Evolutionary conservation across 2,888 invertebrate species (phyloP).

Genomic region (Salpingus planirostris): DNA sequence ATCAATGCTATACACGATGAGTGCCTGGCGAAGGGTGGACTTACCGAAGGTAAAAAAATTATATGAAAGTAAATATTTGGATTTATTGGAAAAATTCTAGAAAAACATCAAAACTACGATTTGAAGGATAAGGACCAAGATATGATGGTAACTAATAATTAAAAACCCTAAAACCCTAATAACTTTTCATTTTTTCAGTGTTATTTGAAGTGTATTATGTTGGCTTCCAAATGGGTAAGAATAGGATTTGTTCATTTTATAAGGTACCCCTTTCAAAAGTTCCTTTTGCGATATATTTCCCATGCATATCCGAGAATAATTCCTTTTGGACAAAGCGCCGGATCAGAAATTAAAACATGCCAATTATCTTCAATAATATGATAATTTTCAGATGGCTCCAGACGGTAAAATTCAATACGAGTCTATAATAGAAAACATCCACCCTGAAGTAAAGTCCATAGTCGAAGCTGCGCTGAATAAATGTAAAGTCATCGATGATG

Average conservation of each 20-base stretch:
- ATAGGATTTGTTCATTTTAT: slow-evolving; percentile 1
- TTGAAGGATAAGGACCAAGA: slow-evolving; percentile 22
- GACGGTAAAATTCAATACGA: slow-evolving; percentile 29
- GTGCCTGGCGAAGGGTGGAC: slow-evolving; percentile 20
- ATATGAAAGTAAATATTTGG: neutral
- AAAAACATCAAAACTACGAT: slow-evolving; percentile 23
- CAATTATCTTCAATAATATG: slow-evolving; percentile 3
- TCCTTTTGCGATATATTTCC: too few species aligned
- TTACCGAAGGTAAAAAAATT: slow-evolving; percentile 18
- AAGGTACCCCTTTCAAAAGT: too few species aligned
- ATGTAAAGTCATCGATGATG: slow-evolving; percentile 26
- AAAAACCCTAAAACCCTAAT: too few species aligned
- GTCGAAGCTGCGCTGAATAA: slow-evolving; percentile 24
- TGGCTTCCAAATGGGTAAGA: slow-evolving; percentile 32
- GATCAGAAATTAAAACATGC: slow-evolving; percentile 1
- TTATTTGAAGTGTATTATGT: slow-evolving; percentile 33
- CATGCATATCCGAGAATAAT: too few species aligned
- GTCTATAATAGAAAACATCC: slow-evolving; percentile 24
- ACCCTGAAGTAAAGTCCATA: slow-evolving; percentile 26
- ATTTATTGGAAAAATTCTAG: slow-evolving; percentile 13
- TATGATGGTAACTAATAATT: slow-evolving; percentile 21
- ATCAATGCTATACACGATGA: slow-evolving; percentile 23
- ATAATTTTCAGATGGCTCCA: slow-evolving; percentile 24
- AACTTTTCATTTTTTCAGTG: slow-evolving; percentile 23
- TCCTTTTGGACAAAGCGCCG: too few species aligned